Evolutionary conservation across 2,797 vertebrate species (phyloP), one percentile per base, ranked within the genome.

Genomic region (Octomys mimax): DNA sequence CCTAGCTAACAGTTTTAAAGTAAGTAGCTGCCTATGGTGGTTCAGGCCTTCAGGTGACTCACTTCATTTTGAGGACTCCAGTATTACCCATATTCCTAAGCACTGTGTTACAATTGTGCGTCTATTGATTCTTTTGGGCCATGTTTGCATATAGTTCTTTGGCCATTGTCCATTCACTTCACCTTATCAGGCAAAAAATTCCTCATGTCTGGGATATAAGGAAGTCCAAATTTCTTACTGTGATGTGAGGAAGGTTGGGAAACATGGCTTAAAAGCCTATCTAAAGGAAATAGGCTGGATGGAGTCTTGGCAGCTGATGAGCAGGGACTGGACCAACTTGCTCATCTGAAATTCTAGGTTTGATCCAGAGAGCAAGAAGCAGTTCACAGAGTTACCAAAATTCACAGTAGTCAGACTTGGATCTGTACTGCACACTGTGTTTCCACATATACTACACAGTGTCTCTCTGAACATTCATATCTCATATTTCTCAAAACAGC

Each of bases 401-500:
- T 93, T 84, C 36, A 81, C 22, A 86, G 39, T 52, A 79, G n/a
- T 68, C 86, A 86, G 39, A 46, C 4, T 66, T 68, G 79, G n/a
- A 59, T 95, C 24, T 61, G 64, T 89, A 28, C 70, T 54, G 42
- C 39, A 49, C 49, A 31, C 24, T 24, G 86, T 92, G 39, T 1
- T 86, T 54, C 36, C 24, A 77, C 26, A 61, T 16, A 26, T 49
- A 21, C 31, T 75, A 57, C 14, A 86, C 46, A 95, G 13, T 42
- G 52, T 96, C 19, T 78, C 42, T 78, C 36, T 89, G 36, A 57
- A 71, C 18, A 19, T 66, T 84, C 0, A 0, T 90, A 12, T 36
- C 39, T 95, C 82, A 36, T 77, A 19, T 86, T 88, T 94, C 61
- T 91, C 54, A 88, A 62, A 89, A n/a, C 86, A 94, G 80, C 64